Evolutionary conservation across 2,113 vertebrate genomes (phyloP).

Genomic region (Lophochroa leadbeateri): DNA sequence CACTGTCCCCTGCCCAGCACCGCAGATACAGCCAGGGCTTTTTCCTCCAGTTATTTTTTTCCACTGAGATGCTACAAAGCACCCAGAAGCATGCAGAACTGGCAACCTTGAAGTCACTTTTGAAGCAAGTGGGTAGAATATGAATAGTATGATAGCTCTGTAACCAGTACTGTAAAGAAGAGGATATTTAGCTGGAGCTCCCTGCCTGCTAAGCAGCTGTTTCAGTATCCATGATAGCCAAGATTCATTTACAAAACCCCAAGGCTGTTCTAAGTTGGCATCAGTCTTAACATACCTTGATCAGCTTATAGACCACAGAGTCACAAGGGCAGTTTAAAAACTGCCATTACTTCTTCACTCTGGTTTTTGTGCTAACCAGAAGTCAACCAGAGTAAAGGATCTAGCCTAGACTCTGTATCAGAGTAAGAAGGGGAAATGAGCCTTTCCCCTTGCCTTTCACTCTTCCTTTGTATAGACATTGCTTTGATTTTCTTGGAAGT

Average conservation of each 20-base stretch:
- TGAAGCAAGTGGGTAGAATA: neutral
- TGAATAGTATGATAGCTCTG: neutral
- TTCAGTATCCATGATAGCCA: neutral
- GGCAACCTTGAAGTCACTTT: neutral
- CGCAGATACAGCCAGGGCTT: neutral
- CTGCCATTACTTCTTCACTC: neutral
- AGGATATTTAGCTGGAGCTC: neutral
- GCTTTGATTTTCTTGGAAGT: neutral
- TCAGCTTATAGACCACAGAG: neutral
- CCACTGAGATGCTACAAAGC: neutral
- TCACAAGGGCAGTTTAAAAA: neutral
- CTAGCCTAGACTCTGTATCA: neutral
- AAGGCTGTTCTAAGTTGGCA: neutral
- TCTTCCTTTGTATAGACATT: neutral
- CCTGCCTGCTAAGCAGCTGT: neutral
- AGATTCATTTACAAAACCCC: neutral
- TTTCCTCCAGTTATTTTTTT: neutral
- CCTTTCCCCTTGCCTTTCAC: neutral
- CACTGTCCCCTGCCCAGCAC: neutral
- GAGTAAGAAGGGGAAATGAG: neutral
- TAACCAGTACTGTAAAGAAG: neutral
- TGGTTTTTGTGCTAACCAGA: neutral
- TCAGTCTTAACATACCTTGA: neutral
- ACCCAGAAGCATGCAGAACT: neutral
- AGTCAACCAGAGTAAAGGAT: neutral